A percentile compares a stretch with the other conserved stretches of the same genome.
These are phyloP conservation scores for Siderastrea siderea DNA, from an alignment of 92 coral and sea anemone genomes.

Conservation along the genomic window DNA sequence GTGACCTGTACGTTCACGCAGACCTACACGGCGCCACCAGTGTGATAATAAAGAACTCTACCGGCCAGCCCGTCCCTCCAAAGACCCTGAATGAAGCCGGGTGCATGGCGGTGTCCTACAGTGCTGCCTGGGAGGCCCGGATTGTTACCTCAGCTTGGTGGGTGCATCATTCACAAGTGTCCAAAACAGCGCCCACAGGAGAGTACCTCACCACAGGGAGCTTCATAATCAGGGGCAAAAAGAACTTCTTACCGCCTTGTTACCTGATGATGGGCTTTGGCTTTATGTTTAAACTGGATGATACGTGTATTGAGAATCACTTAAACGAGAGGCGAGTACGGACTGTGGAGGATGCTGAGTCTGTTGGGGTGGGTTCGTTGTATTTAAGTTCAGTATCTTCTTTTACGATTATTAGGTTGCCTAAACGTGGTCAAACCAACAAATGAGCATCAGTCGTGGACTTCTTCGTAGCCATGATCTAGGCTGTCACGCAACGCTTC, in stretches of 20 bases:
- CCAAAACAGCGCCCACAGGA: conserved; percentile 99
- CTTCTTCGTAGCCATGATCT: too few species aligned
- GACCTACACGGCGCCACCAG: conserved; percentile 98
- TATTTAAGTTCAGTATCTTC: neutral
- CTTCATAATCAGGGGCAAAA: conserved; percentile 98
- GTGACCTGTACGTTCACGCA: conserved; percentile 96
- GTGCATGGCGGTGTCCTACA: conserved; percentile 94
- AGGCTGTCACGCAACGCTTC: too few species aligned
- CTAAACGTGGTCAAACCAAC: too few species aligned
- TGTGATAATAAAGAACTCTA: conserved; percentile 88
- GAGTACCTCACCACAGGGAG: conserved; percentile 99
- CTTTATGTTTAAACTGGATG: conserved; percentile 90
- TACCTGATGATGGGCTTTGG: conserved; percentile 97
- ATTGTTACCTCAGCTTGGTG: conserved; percentile 98
- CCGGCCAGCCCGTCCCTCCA: conserved; percentile 88
- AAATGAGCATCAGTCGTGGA: too few species aligned
- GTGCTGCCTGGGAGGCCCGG: conserved; percentile 92
- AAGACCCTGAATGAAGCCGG: conserved; percentile 98
- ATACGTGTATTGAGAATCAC: conserved; percentile 87
- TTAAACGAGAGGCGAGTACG: conserved; percentile 86
- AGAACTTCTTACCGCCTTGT: conserved; percentile 96
- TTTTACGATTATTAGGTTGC: neutral
- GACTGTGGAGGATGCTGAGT: conserved; percentile 80
- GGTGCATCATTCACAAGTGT: conserved; percentile 98
- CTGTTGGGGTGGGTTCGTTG: conserved; percentile 46